phyloP scores from a whole-genome alignment of 30 jellyfish, hydroid and myxozoan species.

The Mastigias papua region DNA sequence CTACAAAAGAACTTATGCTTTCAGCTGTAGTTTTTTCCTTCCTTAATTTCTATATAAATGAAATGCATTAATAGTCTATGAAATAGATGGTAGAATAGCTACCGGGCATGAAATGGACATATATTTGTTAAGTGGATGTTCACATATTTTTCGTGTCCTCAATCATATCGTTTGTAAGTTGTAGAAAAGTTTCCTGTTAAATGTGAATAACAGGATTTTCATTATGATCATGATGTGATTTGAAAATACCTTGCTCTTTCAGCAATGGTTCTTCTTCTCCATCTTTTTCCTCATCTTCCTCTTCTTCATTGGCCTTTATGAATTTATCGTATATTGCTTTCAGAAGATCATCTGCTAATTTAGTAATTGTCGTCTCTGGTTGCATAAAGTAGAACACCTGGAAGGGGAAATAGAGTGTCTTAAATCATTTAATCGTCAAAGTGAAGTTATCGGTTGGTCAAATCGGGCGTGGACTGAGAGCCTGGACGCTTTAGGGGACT shows the following conservation, averaged over 20 bases:
- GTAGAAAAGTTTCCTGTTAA: no score
- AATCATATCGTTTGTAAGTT: no score
- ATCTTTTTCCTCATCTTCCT: conserved; percentile 23
- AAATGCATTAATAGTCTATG: no score
- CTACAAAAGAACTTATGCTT: neutral
- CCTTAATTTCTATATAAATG: no score
- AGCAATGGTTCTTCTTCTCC: conserved; percentile 31
- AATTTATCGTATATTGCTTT: conserved; percentile 52
- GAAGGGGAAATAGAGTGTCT: neutral
- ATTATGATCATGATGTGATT: no score
- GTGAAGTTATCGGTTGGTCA: neutral
- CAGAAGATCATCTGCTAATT: conserved; percentile 63
- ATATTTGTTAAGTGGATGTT: no score
- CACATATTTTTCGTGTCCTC: no score
- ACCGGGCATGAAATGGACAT: no score
- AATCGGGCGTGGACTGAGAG: neutral
- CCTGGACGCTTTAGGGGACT: no score
- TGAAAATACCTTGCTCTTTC: neutral
- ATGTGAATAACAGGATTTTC: no score
- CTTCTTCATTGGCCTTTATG: neutral
- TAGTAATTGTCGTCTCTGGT: conserved; percentile 59
- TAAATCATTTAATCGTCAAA: neutral
- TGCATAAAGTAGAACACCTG: conserved; percentile 73
- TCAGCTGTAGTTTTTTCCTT: no score
- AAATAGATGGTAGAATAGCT: no score